Base-by-base conservation (phyloP, 2,113 vertebrate genomes). In the Archocentrus centrarchus region DNA sequence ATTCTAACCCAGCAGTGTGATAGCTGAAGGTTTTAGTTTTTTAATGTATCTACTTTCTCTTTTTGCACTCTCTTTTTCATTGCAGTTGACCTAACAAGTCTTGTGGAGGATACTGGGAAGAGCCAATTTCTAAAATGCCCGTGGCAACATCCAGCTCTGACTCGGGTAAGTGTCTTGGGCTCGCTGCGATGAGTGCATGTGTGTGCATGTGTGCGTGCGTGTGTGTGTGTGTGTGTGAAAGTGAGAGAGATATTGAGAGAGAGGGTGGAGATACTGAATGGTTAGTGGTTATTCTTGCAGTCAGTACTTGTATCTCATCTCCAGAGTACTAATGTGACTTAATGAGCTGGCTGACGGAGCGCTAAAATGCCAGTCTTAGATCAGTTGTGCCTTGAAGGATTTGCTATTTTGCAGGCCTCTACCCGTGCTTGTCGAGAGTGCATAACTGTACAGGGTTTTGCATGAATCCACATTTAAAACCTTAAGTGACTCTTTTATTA, bases 101-200 rank as follows among this genome's bases (percentile, higher is more conserved):
- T 92, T 84, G 73, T 59, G 61, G 88, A 88, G 80, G 83, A 88
- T 75, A 85, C 83, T 37, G 77, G 73, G 88, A 91, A 82, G 73
- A 91, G 79, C 75, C 84, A 59, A 53, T 90, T 86, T 88, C 73
- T 64, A 93, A 88, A 93, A 97, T 97, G 97, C 97, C 97, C 0
- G 97, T 97, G 78, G 97, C 97, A 4, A 96, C 97, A 81, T 95
- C 97, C 86, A 96, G 96, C 95, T 97, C 97, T 2, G 97, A 97
- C 89, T 96, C 96, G 44, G 96, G 97, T 97, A 96, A 97, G 95
- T 92, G 82, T 63, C 84, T 91, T 5, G 2, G 50, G 83, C 57
- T 80, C 0, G 4, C 79, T 86, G 4, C 58, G 77, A 27, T 18
- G 11, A 27, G 59, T 55, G 17, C 7, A 6, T 79, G 11, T 14